Conservation (phyloP, 2,797 vertebrate genomes). For the Anguilla pacifica region DNA sequence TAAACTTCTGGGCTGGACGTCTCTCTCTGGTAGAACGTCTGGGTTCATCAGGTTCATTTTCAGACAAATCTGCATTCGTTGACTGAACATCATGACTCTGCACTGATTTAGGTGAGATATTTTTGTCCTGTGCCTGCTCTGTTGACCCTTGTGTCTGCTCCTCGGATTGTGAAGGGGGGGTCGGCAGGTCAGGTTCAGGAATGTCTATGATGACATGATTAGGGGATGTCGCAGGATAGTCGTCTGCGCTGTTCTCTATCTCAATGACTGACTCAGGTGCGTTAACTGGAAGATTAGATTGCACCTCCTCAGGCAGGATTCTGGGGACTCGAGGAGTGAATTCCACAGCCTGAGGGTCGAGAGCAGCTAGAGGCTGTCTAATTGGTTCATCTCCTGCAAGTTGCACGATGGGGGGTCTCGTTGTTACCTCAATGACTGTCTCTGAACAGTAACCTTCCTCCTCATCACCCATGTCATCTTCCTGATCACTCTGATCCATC, state of each 20-base stretch:
- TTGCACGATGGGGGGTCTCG: background rate
- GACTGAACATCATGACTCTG: no score
- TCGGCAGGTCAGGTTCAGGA: slow-evolving; percentile 14
- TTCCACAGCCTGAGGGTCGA: slow-evolving; percentile 7
- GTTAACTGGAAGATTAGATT: slow-evolving; percentile 15
- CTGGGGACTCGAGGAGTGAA: background rate
- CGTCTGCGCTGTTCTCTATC: background rate
- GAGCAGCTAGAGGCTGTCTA: slow-evolving; percentile 10
- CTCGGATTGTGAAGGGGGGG: slow-evolving; percentile 3
- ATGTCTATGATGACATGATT: slow-evolving; percentile 7
- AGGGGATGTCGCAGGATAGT: background rate
- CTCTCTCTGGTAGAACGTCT: slow-evolving; percentile 3
- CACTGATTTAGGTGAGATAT: no score
- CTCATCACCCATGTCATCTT: no score
- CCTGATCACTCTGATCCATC: no score
- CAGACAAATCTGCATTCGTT: background rate
- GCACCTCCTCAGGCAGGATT: background rate
- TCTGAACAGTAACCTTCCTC: no score
- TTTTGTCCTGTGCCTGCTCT: background rate
- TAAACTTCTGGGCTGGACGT: background rate
- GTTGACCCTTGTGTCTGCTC: background rate
- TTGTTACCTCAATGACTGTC: background rate
- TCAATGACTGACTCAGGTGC: background rate
- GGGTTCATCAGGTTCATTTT: background rate
- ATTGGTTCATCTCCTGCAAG: background rate